Evolutionary conservation across 92 coral and sea anemone species (phyloP).

Genomic region (Parazoanthus atlanticus): DNA sequence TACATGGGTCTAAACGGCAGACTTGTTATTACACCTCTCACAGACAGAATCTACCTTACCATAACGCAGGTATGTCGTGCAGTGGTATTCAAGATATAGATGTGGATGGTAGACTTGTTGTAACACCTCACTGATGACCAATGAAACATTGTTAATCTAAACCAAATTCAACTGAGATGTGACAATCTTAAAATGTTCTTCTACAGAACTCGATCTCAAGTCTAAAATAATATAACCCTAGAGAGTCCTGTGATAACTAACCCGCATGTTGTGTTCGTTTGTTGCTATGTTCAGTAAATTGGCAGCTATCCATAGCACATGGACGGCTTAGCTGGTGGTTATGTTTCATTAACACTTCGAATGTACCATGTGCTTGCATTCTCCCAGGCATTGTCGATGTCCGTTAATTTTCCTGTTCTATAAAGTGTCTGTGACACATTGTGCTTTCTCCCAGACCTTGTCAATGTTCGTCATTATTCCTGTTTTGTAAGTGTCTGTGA

Average conservation of each 20-base stretch:
- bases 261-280: too few relatives aligned
- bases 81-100: neutral
- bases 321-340: neutral
- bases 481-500: too few relatives aligned
- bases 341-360: neutral
- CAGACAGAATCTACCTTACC: slow-evolving; percentile 96
- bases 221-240: too few relatives aligned
- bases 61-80: slow-evolving; percentile 83
- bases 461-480: too few relatives aligned
- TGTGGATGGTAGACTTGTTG: neutral
- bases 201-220: too few relatives aligned
- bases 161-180: too few relatives aligned
- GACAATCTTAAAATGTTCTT: too few relatives aligned
- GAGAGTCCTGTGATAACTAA: too few relatives aligned
- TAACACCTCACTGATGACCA: neutral
- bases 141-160: too few relatives aligned
- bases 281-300: too few relatives aligned
- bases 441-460: slow-evolving; percentile 68
- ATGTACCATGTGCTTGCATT: neutral
- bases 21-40: slow-evolving; percentile 97
- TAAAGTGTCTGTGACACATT: neutral
- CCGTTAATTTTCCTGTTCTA: slow-evolving; percentile 38
- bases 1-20: slow-evolving; percentile 99
- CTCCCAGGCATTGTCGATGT: slow-evolving; percentile 90
- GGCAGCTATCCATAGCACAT: too few relatives aligned